Evolutionary conservation across 2,113 vertebrate species (phyloP).

Genomic region (Condylura cristata): DNA sequence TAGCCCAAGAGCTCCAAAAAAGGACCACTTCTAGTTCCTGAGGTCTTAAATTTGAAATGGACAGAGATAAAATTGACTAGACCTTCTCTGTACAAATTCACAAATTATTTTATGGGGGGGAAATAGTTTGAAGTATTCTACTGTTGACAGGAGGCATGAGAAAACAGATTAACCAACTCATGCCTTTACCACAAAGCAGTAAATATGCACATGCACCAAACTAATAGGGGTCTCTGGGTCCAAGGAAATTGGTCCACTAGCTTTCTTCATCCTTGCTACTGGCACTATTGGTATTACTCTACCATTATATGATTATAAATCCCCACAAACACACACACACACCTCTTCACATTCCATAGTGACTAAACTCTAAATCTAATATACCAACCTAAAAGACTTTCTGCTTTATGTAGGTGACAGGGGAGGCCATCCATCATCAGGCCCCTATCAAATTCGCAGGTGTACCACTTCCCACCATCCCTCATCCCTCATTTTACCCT

Average conservation of each 20-base stretch:
- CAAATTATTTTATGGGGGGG: neutral
- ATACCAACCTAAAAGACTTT: neutral
- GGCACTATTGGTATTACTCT: neutral
- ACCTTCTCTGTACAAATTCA: neutral
- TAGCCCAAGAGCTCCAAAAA: neutral
- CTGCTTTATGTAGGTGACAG: neutral
- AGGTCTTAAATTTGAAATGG: conserved; percentile 34
- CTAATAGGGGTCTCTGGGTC: neutral
- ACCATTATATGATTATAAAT: neutral
- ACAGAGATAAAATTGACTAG: neutral
- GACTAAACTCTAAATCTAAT: neutral
- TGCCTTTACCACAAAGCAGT: neutral
- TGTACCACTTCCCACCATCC: neutral
- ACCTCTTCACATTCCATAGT: neutral
- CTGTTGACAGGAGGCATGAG: neutral
- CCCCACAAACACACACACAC: neutral
- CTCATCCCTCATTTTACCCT: neutral
- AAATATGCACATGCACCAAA: neutral
- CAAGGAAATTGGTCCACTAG: neutral
- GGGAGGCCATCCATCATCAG: neutral
- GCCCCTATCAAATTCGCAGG: neutral
- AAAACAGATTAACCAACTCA: neutral
- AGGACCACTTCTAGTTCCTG: neutral
- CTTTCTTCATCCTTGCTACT: neutral
- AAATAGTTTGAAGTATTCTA: neutral